Evolutionary conservation across 2,113 vertebrate species (phyloP).

Genomic region (Meleagris gallopavo): DNA sequence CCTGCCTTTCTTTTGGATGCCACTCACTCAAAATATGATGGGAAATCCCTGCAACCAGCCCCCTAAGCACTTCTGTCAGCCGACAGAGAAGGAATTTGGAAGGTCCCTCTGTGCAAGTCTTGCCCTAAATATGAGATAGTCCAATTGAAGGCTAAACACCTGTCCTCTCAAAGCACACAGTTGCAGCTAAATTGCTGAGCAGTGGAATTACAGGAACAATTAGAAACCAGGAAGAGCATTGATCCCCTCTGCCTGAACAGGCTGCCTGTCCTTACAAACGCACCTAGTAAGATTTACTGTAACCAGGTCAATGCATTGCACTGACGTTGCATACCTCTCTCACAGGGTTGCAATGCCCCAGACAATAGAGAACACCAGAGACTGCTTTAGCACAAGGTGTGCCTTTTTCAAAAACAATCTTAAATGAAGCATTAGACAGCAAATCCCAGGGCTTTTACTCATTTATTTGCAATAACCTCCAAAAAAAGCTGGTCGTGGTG

Average conservation of each 20-base stretch:
- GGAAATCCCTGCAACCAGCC: not conserved
- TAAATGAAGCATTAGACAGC: not conserved
- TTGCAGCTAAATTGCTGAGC: not conserved
- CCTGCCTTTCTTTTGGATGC: not conserved
- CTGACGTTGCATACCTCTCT: not conserved
- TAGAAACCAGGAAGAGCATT: not conserved
- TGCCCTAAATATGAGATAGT: not conserved
- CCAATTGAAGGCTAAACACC: not conserved
- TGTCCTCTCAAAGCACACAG: not conserved
- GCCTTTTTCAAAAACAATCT: not conserved
- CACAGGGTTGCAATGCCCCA: not conserved
- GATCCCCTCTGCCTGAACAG: not conserved
- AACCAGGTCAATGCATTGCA: constrained; percentile 39
- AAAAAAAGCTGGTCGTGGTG: not conserved
- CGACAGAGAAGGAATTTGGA: not conserved
- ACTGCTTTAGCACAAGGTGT: not conserved
- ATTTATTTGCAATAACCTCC: not conserved
- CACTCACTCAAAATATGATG: not conserved
- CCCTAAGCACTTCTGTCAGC: not conserved
- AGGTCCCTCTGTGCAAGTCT: not conserved
- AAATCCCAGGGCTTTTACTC: not conserved
- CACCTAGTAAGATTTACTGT: not conserved
- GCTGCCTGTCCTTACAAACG: not conserved
- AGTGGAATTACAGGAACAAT: not conserved
- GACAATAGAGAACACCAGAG: not conserved